Percentiles rank a stretch among this genome's conserved stretches.
These are phyloP conservation scores for Hyposoter didymator DNA, from an alignment of 2,888 invertebrate species.

Conservation along the genomic window DNA sequence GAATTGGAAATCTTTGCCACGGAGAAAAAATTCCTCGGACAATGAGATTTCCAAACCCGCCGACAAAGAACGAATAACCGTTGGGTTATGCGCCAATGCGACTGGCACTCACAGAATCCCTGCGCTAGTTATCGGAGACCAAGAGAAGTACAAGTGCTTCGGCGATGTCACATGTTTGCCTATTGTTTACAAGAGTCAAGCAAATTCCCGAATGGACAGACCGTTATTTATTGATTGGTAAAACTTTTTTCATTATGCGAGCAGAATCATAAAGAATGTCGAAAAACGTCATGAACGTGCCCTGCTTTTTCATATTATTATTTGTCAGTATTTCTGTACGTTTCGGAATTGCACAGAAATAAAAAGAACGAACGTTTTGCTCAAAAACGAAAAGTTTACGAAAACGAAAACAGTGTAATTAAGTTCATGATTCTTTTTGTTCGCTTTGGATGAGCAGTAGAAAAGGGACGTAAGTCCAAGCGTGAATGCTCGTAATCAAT, in stretches of 20 bases:
- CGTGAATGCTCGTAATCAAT: not conserved
- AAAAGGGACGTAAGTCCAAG: not conserved
- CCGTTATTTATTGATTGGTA: conserved; percentile 25
- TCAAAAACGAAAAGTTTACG: not conserved
- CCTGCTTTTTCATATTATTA: not conserved
- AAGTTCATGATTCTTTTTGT: not conserved
- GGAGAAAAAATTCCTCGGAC: not conserved
- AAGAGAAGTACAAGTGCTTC: not conserved
- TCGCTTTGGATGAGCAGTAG: not conserved
- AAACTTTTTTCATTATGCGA: not conserved
- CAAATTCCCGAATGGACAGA: conserved; percentile 8
- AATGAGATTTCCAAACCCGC: not conserved
- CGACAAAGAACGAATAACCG: conserved; percentile 2
- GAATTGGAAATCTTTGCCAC: conserved; percentile 31
- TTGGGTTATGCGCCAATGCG: conserved; percentile 9
- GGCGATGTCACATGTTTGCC: conserved; percentile 4
- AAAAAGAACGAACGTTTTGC: not conserved
- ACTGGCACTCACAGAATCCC: conserved; percentile 21
- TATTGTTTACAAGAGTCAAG: conserved; percentile 8
- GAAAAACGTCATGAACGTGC: not conserved
- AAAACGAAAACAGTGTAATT: not conserved
- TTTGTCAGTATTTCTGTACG: not conserved
- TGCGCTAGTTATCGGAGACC: conserved; percentile 8
- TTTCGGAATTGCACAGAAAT: not conserved
- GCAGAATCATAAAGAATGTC: not conserved